Evolutionary conservation across 2,113 vertebrate genomes (phyloP), one percentile per base, ranked within the genome.

Genomic region (Oreochromis niloticus): DNA sequence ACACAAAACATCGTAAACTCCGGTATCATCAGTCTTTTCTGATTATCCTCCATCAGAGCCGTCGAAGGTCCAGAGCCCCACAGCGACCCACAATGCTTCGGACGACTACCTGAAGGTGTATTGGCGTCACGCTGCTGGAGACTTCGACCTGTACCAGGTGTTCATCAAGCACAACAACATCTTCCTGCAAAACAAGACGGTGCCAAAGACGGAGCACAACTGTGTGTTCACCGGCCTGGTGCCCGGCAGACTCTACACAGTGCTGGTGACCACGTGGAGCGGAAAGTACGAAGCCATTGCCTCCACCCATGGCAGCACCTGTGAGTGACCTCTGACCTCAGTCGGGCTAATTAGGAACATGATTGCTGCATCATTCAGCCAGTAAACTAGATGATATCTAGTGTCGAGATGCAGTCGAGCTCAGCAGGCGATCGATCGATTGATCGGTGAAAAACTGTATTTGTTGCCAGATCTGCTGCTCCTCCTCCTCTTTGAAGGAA

Each of bases 61-160:
- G 17, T 96, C 98, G 6, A 96, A 95, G 32, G 98, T 98, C 36
- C 97, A 97, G 88, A 97, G 97, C 82, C 97, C 98, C 4, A 97
- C 97, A 1, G 97, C 98, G 5, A 98, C 96, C 90, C 98, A 99
- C 88, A 97, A 96, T 0, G 99, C 98, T 14, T 97, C 97, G 52
- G 98, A 98, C 36, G 97, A 98, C 94, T 98, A 97, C 92, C 96
- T 99, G 89, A 98, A 97, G 87, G 98, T 98, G 24, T 98, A 98
- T 89, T 99, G 98, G 99, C 95, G 96, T 6, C 97, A 96, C 3
- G 97, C 98, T 2, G 94, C 96, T 5, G 99, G 99, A 63, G 98
- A 99, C 96, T 97, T 98, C 10, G 98, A 99, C 96, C 94, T 95
- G 85, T 99, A 99, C 85, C 96, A 97, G 95, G 97, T 99, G 85